These are phyloP conservation scores for Ovis canadensis DNA, from an alignment of 2,113 vertebrate species.

Conservation along the genomic window DNA sequence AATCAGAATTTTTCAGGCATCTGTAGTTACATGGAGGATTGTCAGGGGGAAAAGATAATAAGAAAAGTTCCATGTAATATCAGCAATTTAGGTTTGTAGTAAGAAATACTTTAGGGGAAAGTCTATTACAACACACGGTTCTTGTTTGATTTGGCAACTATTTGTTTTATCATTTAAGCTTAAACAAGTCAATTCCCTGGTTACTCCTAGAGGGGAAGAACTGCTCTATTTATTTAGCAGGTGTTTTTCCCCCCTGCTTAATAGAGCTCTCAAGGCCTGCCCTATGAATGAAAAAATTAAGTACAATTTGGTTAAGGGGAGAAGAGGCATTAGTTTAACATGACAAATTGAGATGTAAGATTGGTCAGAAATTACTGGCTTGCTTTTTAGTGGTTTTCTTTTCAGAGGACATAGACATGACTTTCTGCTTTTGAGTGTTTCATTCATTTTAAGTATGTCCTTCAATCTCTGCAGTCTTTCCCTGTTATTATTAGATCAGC, in stretches of 20 bases:
- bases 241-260: accelerated
- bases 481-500: neutral
- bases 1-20: neutral
- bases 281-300: neutral
- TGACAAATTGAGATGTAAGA: neutral
- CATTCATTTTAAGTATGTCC: neutral
- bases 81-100: neutral
- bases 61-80: neutral
- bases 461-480: neutral
- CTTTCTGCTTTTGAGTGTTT: neutral
- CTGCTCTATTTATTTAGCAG: neutral
- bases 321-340: neutral
- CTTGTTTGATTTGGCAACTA: neutral
- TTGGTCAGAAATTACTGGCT: neutral
- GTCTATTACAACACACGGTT: neutral
- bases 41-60: neutral
- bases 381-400: neutral
- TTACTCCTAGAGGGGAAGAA: neutral
- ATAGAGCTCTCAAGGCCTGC: neutral
- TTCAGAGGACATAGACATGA: neutral
- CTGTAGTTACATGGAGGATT: neutral
- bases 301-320: neutral
- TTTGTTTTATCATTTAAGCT: slow-evolving; percentile 29
- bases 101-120: neutral
- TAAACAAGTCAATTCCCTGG: slow-evolving; percentile 1